phyloP scores from a whole-genome alignment of 2,113 vertebrate genomes.

The Oryctolagus cuniculus region mOryCun1.1 NC_091439.1:62217501-62218000 shows the following conservation, averaged over 20 bases:
- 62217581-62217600: no score
- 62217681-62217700: slow-evolving; percentile 51
- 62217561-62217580: no score
- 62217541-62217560: no score
- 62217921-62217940: slow-evolving; percentile 65
- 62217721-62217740: slow-evolving; percentile 31
- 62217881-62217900: slow-evolving; percentile 8
- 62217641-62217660: not conserved
- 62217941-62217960: slow-evolving; percentile 27
- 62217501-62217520: no score
- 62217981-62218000: no score
- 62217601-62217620: no score
- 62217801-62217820: not conserved
- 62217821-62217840: slow-evolving; percentile 25
- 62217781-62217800: slow-evolving; percentile 62
- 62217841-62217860: slow-evolving; percentile 70
- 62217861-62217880: slow-evolving; percentile 19
- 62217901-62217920: not conserved
- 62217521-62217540: no score
- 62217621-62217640: no score
- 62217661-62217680: slow-evolving; percentile 1
- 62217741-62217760: slow-evolving; percentile 30
- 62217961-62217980: not conserved
- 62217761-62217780: slow-evolving; percentile 34
- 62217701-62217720: not conserved